Base-by-base conservation (phyloP, 2,888 invertebrate genomes). In the Sarcophaga caerulescens region DNA sequence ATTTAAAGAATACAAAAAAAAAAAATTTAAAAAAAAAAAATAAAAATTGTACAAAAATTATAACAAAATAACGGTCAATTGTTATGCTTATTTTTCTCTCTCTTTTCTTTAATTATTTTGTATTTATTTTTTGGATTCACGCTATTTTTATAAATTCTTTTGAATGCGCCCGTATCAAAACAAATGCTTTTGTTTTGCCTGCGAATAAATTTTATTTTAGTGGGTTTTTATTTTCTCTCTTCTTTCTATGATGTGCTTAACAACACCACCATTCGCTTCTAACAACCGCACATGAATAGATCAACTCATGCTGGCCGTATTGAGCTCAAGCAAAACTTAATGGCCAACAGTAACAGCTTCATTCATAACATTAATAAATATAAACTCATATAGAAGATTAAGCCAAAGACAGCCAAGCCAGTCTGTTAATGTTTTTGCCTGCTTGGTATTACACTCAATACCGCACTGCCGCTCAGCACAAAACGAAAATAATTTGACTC, bases 221-320 rank as follows among this genome's bases (percentile, higher is more conserved):
- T n/a, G 23, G 19, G 23, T 47, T 47, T 47, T 14, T 52, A 14
- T 52, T 52, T 52, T 12, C 17, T 52, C 17, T 52, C 12, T 52
- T 52, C 4, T 52, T 52, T 52, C 52, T 14, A 14, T 52, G 52
- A 52, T 71, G 47, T 57, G 75, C 79, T 75, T 68, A 69, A 35
- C 35, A 71, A 70, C 83, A 85, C 88, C 83, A 92, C 93, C 91
- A 93, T 89, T 92, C 93, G 90, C 92, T 90, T 92, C 92, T 91
- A 92, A 88, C 89, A 89, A 90, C 92, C 91, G 91, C 90, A 91
- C 90, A 90, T 92, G 92, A 93, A 93, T 93, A 93, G 91, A 90
- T 88, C 88, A 85, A 82, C 83, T 66, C 70, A 59, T 70, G 73
- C 62, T 83, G 85, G 76, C 74, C 71, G 52, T 21, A 80, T 69